Evolutionary conservation across 2,113 vertebrate genomes (phyloP), one percentile per base, ranked within the genome.

Genomic region (Variabilichromis moorii): DNA sequence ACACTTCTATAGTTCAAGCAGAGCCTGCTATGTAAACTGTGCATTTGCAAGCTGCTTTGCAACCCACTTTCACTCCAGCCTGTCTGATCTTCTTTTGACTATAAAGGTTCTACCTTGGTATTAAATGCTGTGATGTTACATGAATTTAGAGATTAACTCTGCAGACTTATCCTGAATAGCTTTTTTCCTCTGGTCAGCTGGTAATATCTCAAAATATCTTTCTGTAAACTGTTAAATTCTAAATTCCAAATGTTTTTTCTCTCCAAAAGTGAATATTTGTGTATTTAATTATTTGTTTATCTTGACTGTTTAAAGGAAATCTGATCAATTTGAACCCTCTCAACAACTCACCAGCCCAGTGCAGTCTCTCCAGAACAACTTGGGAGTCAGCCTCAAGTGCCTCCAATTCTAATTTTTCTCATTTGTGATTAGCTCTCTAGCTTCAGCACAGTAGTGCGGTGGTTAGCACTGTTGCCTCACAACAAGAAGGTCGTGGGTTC

Each of bases 61-160:
- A 45, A 45, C 68, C 68, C 37, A 26, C n/a, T 16, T 42, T 73
- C 40, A 45, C 21, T 42, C 37, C 66, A 73, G 37, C n/a, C 57
- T 63, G 57, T 26, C 19, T 21, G 63, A 71, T 71, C 24, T 28
- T 76, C 40, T 28, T 73, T 45, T 26, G 1, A 73, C 21, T 45
- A 26, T 1, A 76, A 47, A 76, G 1, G 5, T 7, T 0, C 40
- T 47, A 3, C 24, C 0, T 28, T 17, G 66, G 37, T 73, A 73
- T 24, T 45, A 17, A 47, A 47, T 76, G 24, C 68, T 28, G 24
- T 73, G 40, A 76, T 47, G 14, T 11, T 16, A 1, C 21, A 3
- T 17, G 24, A 17, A 45, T 73, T 26, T 26, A 45, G 0, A 68
- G 63, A 40, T 21, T 0, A 0, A 68, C 68, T 73, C 37, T 26